Evolutionary conservation across 2,888 invertebrate species (phyloP), one percentile per base, ranked within the genome.

Genomic region (Drepanosiphum platanoidis): DNA sequence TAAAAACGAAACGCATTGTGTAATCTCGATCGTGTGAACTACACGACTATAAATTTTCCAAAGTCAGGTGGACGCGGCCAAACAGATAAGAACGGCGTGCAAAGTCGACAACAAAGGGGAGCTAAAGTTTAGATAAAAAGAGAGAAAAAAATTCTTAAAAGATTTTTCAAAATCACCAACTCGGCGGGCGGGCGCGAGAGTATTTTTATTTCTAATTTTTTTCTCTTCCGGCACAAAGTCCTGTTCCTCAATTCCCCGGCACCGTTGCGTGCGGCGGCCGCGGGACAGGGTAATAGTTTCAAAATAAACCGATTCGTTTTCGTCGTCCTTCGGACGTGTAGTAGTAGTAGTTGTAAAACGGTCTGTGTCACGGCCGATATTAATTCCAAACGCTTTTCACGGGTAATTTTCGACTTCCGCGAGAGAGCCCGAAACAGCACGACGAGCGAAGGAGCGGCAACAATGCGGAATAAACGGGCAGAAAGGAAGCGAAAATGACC

Each of bases 401-500:
- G 34, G 68, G 68, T 32, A n/a, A 68, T 79, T 68, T 46, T 30
- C 18, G 32, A 30, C 22, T 22, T 32, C 42, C 42, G 42, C 64
- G n/a, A n/a, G n/a, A n/a, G n/a, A n/a, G n/a, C n/a, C n/a, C n/a
- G n/a, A n/a, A n/a, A n/a, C n/a, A n/a, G n/a, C n/a, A n/a, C 68
- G 22, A n/a, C 13, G 34, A 34, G n/a, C 32, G 42, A n/a, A n/a
- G 18, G 39, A 9, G 52, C 18, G 18, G 22, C 3, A 22, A 5
- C 52, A 5, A 52, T 18, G 52, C 1, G 18, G n/a, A n/a, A n/a
- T n/a, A n/a, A 52, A 52, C 18, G 52, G 52, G 22, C 5, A 22
- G n/a, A 80, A 68, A 52, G 27, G 46, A 68, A 34, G 70, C 27
- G 34, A 70, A 78, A 80, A 70, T 80, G 79, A 80, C 79, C 79